These are phyloP conservation scores for Chrysoperla carnea DNA, from an alignment of 1,140 invertebrate genomes.

Conservation along the genomic window DNA sequence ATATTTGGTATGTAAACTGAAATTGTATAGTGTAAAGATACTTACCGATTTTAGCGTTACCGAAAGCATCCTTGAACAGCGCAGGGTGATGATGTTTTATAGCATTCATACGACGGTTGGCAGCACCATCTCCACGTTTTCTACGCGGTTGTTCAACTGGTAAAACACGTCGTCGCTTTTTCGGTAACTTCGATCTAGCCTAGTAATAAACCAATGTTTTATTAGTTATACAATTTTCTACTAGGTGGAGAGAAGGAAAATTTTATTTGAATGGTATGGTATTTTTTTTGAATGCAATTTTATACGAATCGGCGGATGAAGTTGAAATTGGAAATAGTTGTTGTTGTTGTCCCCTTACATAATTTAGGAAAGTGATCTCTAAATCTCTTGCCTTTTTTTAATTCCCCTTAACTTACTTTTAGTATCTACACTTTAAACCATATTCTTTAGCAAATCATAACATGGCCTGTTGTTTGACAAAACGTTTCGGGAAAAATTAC, in stretches of 20 bases:
- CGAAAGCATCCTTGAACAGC: constrained; percentile 40
- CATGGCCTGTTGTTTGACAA: too few species aligned
- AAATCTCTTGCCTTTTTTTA: too few species aligned
- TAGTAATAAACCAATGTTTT: constrained; percentile 27
- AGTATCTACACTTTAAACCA: too few species aligned
- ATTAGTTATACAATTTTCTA: neutral
- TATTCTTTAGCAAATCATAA: too few species aligned
- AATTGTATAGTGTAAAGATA: too few species aligned
- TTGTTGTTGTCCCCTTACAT: too few species aligned
- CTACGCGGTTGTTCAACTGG: constrained; percentile 61
- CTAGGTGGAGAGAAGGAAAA: neutral
- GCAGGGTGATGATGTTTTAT: constrained; percentile 61
- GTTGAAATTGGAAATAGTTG: too few species aligned
- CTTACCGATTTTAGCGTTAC: constrained; percentile 41
- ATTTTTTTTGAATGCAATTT: neutral
- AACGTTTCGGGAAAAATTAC: too few species aligned
- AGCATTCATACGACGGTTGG: constrained; percentile 62
- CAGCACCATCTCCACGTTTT: constrained; percentile 32
- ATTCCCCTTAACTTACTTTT: too few species aligned
- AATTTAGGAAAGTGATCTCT: too few species aligned
- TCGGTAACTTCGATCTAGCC: constrained; percentile 76
- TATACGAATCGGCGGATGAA: too few species aligned
- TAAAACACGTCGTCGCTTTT: constrained; percentile 62
- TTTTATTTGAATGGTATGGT: neutral
- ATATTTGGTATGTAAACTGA: too few species aligned